Conservation (phyloP, 2,797 vertebrate species). For the Luscinia luscinia region DNA sequence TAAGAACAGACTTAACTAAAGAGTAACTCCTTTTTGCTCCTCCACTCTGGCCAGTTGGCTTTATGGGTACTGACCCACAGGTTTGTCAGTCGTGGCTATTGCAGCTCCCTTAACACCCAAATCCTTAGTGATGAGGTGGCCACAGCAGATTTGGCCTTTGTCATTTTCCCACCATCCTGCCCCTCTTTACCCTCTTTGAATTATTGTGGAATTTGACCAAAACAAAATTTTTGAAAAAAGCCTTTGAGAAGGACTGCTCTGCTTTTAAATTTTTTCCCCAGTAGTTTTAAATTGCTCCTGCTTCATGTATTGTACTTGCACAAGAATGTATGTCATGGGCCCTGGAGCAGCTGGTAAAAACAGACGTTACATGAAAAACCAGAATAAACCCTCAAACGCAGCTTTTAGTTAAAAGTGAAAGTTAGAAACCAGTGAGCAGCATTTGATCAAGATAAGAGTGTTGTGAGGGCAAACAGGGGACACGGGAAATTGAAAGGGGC, state of each 20-base stretch:
- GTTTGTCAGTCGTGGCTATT: rapidly evolving
- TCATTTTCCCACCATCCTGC: neutral
- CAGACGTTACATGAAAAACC: neutral
- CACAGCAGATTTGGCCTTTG: neutral
- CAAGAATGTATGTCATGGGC: rapidly evolving
- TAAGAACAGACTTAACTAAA: neutral
- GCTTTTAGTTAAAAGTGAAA: neutral
- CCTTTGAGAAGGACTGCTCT: neutral
- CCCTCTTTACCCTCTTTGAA: neutral
- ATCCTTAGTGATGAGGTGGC: neutral
- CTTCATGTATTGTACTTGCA: neutral
- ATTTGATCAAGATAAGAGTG: neutral
- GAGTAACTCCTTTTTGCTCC: neutral
- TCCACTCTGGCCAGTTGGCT: neutral
- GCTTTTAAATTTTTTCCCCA: neutral
- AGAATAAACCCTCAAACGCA: neutral
- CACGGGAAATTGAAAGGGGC: neutral
- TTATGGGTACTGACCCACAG: neutral
- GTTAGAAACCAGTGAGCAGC: neutral
- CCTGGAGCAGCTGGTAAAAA: neutral
- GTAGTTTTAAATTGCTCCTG: neutral
- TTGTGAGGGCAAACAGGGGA: neutral
- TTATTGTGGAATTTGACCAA: neutral
- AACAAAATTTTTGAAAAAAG: neutral
- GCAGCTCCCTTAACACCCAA: neutral